Base-by-base conservation (phyloP, 2,797 vertebrate species). In the Sarcoramphus papa region DNA sequence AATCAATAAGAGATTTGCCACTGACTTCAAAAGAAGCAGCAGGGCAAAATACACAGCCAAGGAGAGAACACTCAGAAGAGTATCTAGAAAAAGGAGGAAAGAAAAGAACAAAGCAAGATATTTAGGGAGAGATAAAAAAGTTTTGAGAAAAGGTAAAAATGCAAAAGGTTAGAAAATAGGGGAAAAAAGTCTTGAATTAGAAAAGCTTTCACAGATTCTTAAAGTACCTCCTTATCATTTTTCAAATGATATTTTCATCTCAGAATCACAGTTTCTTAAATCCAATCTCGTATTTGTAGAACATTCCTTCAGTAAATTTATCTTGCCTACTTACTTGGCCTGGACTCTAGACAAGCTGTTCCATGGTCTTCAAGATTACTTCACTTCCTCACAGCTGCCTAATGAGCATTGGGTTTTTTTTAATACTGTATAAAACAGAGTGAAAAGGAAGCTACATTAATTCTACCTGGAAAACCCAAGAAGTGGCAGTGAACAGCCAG, bases 1-100 rank as follows among this genome's bases (percentile, higher is more conserved):
- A 97, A 94, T 96, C 96, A 95, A 93, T 96, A 92, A 54, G 56
- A 95, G 60, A 89, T 96, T 96, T 97, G 88, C 86, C 75, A 83
- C 64, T 54, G 62, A 92, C 88, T 97, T 96, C 94, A 97, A 93
- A 92, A 80, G 94, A 91, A 96, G 45, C 82, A 97, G 60, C 84
- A 83, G 81, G 60, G 54, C 63, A 94, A 93, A 95, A 95, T 48
- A 93, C 13, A 83, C 33, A 75, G 35, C 23, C 56, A 80, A 74
- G 31, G 35, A 87, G 60, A 93, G n/a, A 95, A 74, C 45, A 30
- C 57, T 91, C 53, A 85, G 81, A 88, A 64, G 24, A 85, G 30
- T 62, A 35, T 78, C 60, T 64, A 68, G 78, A 85, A 94, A 92
- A 54, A 48, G 62, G 28, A 88, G 20, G 25, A 78, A 87, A 79